phyloP scores from a whole-genome alignment of 2,113 vertebrate species.

The Danionella cerebrum region DNA sequence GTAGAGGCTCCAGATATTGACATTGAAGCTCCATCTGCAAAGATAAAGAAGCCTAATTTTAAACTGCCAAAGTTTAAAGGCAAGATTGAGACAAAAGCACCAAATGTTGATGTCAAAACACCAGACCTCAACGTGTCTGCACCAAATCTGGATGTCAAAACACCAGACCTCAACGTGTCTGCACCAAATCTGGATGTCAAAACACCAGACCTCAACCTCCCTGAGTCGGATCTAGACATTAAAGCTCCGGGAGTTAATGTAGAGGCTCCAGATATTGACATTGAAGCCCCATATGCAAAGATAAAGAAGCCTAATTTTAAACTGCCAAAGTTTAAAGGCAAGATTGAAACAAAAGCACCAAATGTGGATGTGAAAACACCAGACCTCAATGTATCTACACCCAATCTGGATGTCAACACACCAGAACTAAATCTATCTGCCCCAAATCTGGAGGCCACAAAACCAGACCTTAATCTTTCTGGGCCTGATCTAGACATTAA shows the following conservation, averaged over 20 bases:
- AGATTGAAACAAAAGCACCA: slow-evolving; percentile 13
- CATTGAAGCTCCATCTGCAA: slow-evolving; percentile 24
- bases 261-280: slow-evolving; percentile 17
- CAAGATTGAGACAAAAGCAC: not conserved
- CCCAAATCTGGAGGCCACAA: slow-evolving; percentile 28
- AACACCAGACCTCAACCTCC: slow-evolving; percentile 37
- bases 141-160: slow-evolving; percentile 28
- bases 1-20: slow-evolving; percentile 38
- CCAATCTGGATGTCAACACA: not conserved
- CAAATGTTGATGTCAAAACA: not conserved
- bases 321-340: slow-evolving; percentile 39
- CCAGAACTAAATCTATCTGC: slow-evolving; percentile 35
- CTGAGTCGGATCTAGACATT: slow-evolving; percentile 42
- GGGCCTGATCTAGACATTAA: slow-evolving; percentile 32
- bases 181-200: slow-evolving; percentile 41
- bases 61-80: slow-evolving; percentile 24
- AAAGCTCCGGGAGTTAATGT: slow-evolving; percentile 31
- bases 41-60: slow-evolving; percentile 38
- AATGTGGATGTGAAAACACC: slow-evolving; percentile 42
- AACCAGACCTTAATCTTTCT: slow-evolving; percentile 37
- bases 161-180: slow-evolving; percentile 39
- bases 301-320: slow-evolving; percentile 43
- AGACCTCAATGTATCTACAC: slow-evolving; percentile 26
- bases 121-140: not conserved
- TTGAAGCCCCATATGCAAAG: slow-evolving; percentile 41